Evolutionary conservation across 2,113 vertebrate genomes (phyloP).

Genomic region (Strix uralensis): DNA sequence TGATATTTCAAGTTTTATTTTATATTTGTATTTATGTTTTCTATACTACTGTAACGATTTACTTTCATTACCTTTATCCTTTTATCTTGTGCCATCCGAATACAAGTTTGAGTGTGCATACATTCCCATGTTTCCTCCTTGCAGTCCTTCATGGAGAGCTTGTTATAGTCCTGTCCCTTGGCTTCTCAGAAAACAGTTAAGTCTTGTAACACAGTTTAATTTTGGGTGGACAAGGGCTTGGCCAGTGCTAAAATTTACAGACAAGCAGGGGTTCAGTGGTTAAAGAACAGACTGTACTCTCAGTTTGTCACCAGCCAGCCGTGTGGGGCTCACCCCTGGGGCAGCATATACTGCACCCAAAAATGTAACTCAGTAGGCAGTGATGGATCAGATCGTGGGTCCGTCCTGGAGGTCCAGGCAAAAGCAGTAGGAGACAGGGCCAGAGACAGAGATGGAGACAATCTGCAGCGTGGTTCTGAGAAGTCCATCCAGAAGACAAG

Average conservation of each 20-base stretch:
- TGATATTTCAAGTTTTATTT: neutral
- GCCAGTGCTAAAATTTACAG: neutral
- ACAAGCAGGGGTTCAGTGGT: neutral
- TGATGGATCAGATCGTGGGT: neutral
- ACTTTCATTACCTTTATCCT: neutral
- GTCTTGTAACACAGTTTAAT: neutral
- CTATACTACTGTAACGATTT: neutral
- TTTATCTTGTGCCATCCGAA: neutral
- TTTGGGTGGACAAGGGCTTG: neutral
- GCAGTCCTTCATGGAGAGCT: neutral
- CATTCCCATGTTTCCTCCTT: neutral
- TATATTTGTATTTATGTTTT: neutral
- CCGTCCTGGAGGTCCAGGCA: neutral
- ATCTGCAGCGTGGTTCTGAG: rapidly evolving
- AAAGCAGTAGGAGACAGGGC: neutral
- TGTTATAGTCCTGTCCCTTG: neutral
- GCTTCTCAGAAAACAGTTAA: neutral
- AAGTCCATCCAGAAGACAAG: neutral
- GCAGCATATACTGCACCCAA: neutral
- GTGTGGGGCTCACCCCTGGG: neutral
- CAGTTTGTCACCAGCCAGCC: neutral
- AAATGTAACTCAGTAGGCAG: neutral
- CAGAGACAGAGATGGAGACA: neutral
- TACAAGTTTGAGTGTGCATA: neutral
- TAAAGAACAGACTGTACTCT: neutral